Base-by-base conservation (phyloP, 2,113 vertebrate genomes). In the Hymenochirus boettgeri region DNA sequence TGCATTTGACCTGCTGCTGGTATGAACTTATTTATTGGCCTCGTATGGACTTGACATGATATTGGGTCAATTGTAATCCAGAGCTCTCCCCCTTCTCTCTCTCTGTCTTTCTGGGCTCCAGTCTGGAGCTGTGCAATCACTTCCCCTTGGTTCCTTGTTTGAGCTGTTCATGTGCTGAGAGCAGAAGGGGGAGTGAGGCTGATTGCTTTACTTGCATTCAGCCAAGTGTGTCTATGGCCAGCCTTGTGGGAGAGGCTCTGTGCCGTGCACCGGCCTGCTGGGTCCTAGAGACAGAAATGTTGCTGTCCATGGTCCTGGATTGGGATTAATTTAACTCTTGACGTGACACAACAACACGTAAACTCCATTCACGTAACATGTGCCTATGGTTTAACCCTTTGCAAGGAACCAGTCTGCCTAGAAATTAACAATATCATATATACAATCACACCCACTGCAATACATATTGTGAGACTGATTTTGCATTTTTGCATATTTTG, bases 1-100 rank as follows among this genome's bases (percentile, higher is more conserved):
- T 4, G 9, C 56, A 59, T 67, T 7, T 39, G 23, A 21, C 3
- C 42, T 37, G 53, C 35, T 56, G 54, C 45, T 23, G 27, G 27
- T 27, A 10, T n/a, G 18, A 50, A 62, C 60, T 51, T 62, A 27
- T 12, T 1, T n/a, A 18, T 1, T 5, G 8, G 10, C 29, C 29
- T 21, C 47, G n/a, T 23, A n/a, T 57, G 17, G 22, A 22, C 48
- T 12, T 24, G 23, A 18, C 4, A 24, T 21, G n/a, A n/a, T n/a
- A n/a, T n/a, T 8, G 52, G 10, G 5, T 2, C 4, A 6, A 2
- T n/a, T 4, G 15, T 1, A n/a, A n/a, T 42, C 39, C 39, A 42
- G 3, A 3, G 39, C 39, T 42, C 5, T 15, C 15, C 39, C 15
- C 39, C 17, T 10, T 18, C 17, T 15, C 39, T 42, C 39, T 42